Evolutionary conservation across 2,888 invertebrate genomes (phyloP).

Genomic region (Tenthredo notha): DNA sequence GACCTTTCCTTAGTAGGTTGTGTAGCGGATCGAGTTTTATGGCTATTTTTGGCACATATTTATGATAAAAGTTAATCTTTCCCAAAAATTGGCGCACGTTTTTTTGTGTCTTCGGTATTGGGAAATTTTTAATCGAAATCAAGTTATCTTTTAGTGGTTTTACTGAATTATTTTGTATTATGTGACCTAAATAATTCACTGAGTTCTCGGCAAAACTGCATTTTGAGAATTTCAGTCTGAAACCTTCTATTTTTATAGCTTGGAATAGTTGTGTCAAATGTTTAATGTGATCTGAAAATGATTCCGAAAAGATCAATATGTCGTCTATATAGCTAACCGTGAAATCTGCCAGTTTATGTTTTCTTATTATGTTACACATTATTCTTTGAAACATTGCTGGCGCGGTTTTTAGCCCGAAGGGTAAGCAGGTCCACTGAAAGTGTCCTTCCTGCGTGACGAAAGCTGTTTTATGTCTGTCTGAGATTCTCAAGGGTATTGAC

Average conservation of each 20-base stretch:
- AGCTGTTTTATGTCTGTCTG: constrained; percentile 69
- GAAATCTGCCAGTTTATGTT: neutral
- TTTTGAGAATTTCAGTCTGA: neutral
- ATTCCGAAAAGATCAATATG: neutral
- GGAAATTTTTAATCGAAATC: constrained; percentile 8
- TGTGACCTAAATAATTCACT: neutral
- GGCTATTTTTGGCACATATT: neutral
- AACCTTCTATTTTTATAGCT: neutral
- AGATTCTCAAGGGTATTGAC: constrained; percentile 68
- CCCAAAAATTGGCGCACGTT: constrained; percentile 48
- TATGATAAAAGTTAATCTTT: constrained; percentile 49
- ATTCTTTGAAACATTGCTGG: neutral
- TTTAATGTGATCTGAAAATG: neutral
- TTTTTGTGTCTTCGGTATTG: neutral
- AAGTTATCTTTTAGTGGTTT: constrained; percentile 50
- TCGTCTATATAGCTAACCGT: neutral
- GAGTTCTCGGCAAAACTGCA: neutral
- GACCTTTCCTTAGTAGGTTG: constrained; percentile 48
- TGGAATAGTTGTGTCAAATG: neutral
- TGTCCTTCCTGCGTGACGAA: constrained; percentile 58
- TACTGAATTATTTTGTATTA: neutral
- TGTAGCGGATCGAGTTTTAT: constrained; percentile 49
- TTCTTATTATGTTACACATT: neutral
- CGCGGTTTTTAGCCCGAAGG: neutral
- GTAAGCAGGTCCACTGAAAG: neutral